Evolutionary conservation across 2,888 invertebrate species (phyloP).

Genomic region (Shargacucullia verbasci): DNA sequence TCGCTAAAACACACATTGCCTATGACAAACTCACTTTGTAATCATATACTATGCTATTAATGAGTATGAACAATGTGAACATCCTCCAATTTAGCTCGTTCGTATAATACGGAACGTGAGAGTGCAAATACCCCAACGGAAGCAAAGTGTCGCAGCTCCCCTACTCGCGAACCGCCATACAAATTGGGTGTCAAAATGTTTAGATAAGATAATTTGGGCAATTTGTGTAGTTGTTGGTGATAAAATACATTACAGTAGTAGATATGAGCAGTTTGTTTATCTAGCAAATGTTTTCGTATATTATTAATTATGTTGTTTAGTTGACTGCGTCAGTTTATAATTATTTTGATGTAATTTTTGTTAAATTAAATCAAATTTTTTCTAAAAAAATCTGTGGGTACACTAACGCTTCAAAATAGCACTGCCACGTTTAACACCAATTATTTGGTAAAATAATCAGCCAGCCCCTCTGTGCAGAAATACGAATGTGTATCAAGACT

Average conservation of each 20-base stretch:
- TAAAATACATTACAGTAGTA: conserved; percentile 21
- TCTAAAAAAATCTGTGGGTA: too few species aligned
- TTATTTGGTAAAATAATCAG: too few species aligned
- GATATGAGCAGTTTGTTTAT: conserved; percentile 20
- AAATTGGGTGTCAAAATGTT: conserved; percentile 58
- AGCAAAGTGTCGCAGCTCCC: conserved; percentile 31
- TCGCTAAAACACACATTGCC: too few species aligned
- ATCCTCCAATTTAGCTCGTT: conserved; percentile 54
- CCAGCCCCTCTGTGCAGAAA: too few species aligned
- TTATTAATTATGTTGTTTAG: conserved; percentile 7
- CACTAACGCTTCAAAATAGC: too few species aligned
- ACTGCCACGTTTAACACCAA: too few species aligned
- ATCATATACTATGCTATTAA: conserved; percentile 17
- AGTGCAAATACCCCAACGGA: conserved; percentile 49
- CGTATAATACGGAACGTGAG: conserved; percentile 42
- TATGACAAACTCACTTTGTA: neutral
- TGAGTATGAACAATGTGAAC: conserved; percentile 43
- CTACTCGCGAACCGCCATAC: conserved; percentile 35
- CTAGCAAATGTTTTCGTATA: conserved; percentile 1
- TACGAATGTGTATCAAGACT: too few species aligned
- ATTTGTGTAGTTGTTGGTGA: conserved; percentile 45
- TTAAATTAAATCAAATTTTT: too few species aligned
- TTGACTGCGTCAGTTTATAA: neutral
- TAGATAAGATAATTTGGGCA: conserved; percentile 61
- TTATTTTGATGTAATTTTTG: too few species aligned